Base-by-base conservation (phyloP, 2,888 invertebrate species). In the Cheilosia variabilis region DNA sequence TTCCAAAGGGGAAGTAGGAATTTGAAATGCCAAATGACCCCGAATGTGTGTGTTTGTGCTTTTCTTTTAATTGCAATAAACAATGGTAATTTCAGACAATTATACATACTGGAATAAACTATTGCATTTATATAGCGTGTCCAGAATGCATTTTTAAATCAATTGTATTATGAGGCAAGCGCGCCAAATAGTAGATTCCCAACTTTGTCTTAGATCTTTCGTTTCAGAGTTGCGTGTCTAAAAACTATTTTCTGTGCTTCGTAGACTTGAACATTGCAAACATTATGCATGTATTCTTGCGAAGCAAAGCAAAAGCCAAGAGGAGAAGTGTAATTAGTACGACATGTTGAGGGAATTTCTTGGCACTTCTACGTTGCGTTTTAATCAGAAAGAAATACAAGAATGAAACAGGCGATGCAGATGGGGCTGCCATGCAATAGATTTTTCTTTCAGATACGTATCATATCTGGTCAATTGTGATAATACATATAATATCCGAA, bases 181-280 rank as follows among this genome's bases (percentile, higher is more conserved):
- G 69, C 63, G n/a, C 52, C 27, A 75, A 65, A 58, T 75, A 69
- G 63, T 68, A 79, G 79, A 80, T 80, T 84, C 73, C 75, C 83
- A 83, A 84, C 73, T 75, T 79, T 79, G 83, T 66, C 68, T 80
- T 47, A 84, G 84, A 80, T 79, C 60, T 72, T 72, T 75, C 66
- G 47, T 76, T 84, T 75, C 58, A 66, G 65, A 60, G 76, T 86
- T 86, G 86, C 86, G 86, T 86, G 86, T 81, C 81, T 68, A 66
- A 81, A 84, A 86, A 81, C 81, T 81, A 81, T 86, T 86, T 77
- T 86, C 81, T 81, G 76, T 81, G 86, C 86, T 81, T 81, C 76
- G 68, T 63, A 86, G 86, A 81, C 86, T 86, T 68, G 86, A 81
- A 81, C 86, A 81, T 81, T 81, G 76, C 86, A 71, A 75, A 80